Percentiles rank a stretch among this genome's conserved stretches.
Evolutionary conservation across 2,888 invertebrate species (phyloP).

Genomic region (Agriopis leucophaearia): DNA sequence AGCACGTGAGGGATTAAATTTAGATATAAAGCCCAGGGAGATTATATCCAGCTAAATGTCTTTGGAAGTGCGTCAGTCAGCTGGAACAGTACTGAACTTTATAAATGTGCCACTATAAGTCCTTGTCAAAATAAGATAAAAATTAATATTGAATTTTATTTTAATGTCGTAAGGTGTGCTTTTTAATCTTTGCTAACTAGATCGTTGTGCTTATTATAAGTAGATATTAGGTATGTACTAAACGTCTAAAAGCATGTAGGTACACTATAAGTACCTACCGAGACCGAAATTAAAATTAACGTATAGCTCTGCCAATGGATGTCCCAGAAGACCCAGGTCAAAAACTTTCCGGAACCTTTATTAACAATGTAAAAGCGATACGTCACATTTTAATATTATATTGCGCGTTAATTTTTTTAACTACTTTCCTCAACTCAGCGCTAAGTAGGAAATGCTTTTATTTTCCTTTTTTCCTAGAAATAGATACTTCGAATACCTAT

Average conservation of each 20-base stretch:
- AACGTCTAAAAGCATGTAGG: too few species aligned
- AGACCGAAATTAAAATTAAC: too few species aligned
- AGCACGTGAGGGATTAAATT: constrained; percentile 65
- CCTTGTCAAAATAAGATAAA: constrained; percentile 10
- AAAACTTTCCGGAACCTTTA: neutral
- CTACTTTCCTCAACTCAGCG: too few species aligned
- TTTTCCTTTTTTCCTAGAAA: too few species aligned
- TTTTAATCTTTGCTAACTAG: neutral
- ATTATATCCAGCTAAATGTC: constrained; percentile 52
- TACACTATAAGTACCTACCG: too few species aligned
- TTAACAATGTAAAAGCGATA: neutral
- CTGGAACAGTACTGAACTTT: constrained; percentile 28
- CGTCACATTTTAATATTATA: neutral
- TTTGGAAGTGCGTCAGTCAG: constrained; percentile 59
- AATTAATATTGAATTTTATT: neutral
- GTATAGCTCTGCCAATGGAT: too few species aligned
- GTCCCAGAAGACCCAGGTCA: too few species aligned
- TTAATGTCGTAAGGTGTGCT: neutral
- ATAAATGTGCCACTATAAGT: constrained; percentile 6
- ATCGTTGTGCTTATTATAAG: neutral
- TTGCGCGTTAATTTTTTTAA: too few species aligned
- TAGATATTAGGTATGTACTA: neutral
- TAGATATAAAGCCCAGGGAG: constrained; percentile 44
- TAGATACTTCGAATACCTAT: too few species aligned
- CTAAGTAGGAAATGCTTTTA: too few species aligned